Conservation (phyloP, 2,797 vertebrate genomes). For the Typhlichthys subterraneus region DNA sequence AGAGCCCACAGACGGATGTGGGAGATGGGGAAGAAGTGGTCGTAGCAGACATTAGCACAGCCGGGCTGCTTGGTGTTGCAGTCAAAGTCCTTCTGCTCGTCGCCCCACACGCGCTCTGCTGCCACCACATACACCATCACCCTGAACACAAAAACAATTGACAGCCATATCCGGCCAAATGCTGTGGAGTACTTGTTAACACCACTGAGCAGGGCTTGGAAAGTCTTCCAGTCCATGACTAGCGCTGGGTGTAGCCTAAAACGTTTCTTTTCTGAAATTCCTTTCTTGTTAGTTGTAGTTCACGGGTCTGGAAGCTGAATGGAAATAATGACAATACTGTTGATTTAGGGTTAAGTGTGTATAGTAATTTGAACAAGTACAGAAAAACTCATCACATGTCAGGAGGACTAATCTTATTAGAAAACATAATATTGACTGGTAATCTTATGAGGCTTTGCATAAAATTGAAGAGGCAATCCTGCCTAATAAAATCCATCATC, state of each 20-base stretch:
- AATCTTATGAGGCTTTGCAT: not conserved
- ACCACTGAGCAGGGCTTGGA: constrained; percentile 90
- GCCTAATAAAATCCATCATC: not conserved
- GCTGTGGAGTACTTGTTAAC: constrained; percentile 97
- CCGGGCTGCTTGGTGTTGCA: constrained; percentile 96
- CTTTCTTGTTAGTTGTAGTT: constrained; percentile 13
- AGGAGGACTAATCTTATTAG: too few species aligned
- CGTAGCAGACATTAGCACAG: constrained; percentile 93
- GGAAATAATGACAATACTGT: constrained; percentile 11
- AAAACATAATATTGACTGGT: not conserved
- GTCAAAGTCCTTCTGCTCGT: constrained; percentile 97
- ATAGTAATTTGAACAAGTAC: not conserved
- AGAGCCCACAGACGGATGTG: constrained; percentile 98
- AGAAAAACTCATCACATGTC: too few species aligned
- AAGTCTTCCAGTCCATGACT: constrained; percentile 95
- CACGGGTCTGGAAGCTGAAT: constrained; percentile 42
- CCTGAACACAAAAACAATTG: constrained; percentile 94
- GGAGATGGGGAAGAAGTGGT: constrained; percentile 93
- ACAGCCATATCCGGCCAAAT: constrained; percentile 94
- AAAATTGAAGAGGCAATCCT: not conserved
- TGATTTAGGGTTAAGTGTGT: not conserved
- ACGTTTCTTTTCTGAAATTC: constrained; percentile 9
- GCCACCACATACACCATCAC: constrained; percentile 97
- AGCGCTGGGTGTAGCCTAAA: constrained; percentile 28
- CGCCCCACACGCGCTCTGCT: constrained; percentile 93